These are phyloP conservation scores for Diploscapter pachys DNA, from an alignment of 1,140 invertebrate genomes.

Conservation along the genomic window DNA sequence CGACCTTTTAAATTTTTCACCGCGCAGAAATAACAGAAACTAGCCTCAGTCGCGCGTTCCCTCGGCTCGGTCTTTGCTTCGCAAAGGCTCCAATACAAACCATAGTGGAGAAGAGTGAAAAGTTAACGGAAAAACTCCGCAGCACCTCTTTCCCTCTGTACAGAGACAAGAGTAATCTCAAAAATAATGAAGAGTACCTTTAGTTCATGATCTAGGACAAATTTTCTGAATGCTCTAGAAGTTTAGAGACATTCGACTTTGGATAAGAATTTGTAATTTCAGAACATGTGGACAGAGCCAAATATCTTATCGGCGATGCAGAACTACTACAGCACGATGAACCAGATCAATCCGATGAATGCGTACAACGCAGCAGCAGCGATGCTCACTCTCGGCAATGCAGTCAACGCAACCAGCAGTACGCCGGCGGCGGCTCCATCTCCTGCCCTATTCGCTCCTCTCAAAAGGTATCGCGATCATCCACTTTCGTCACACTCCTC, in stretches of 20 bases:
- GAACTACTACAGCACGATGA: constrained; percentile 47
- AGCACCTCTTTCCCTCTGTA: no score
- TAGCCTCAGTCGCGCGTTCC: no score
- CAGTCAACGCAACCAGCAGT: constrained; percentile 14
- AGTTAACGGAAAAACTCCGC: no score
- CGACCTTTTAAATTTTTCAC: no score
- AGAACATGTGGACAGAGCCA: constrained; percentile 52
- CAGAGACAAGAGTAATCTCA: no score
- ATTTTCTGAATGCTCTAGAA: no score
- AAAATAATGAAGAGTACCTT: no score
- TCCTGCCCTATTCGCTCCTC: constrained; percentile 6
- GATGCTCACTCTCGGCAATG: constrained; percentile 36
- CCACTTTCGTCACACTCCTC: not conserved
- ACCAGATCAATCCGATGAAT: constrained; percentile 20
- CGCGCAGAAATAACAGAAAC: no score
- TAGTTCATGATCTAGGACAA: no score
- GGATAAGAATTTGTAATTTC: constrained; percentile 8
- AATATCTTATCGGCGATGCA: constrained; percentile 52
- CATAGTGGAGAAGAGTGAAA: no score
- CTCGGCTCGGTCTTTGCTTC: no score
- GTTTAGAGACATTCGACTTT: constrained; percentile 12
- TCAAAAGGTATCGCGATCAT: constrained; percentile 11
- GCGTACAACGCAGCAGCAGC: constrained; percentile 38
- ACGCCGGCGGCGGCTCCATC: not conserved
- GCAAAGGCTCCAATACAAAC: no score